Percentiles rank a stretch among this genome's conserved stretches.
These are phyloP conservation scores for Conus canariensis DNA, from an alignment of 2,888 invertebrate genomes.

Conservation along the genomic window DNA sequence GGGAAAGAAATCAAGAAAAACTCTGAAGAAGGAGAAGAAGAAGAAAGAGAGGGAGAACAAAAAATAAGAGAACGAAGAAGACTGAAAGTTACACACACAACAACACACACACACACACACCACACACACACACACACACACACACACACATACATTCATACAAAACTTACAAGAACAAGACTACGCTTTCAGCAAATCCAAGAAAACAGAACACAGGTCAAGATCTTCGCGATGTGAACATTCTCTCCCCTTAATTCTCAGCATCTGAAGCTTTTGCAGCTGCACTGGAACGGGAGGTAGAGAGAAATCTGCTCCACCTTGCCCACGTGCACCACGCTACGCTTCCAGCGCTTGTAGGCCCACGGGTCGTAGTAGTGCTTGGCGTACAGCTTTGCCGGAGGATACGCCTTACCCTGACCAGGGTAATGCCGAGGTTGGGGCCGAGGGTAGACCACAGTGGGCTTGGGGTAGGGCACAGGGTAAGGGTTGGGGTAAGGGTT, in stretches of 20 bases:
- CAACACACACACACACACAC: too few species aligned
- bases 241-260: not conserved
- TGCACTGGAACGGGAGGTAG: slow-evolving; percentile 45
- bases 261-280: slow-evolving; percentile 46
- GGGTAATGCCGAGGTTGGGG: not conserved
- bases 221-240: too few species aligned
- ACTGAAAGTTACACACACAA: too few species aligned
- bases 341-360: slow-evolving; percentile 6
- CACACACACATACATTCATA: not conserved
- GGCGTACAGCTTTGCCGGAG: slow-evolving; percentile 5
- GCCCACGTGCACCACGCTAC: slow-evolving; percentile 8
- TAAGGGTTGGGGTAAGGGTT: not conserved
- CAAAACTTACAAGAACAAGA: too few species aligned
- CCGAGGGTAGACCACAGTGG: not conserved
- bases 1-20: too few species aligned
- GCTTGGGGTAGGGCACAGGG: not conserved
- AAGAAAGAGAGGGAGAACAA: not conserved
- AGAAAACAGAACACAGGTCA: too few species aligned
- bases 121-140: not conserved
- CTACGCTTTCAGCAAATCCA: too few species aligned
- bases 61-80: not conserved
- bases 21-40: not conserved
- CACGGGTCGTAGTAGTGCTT: not conserved
- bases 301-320: slow-evolving; percentile 42
- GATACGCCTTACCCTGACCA: not conserved